Percentiles rank a stretch among this genome's conserved stretches.
Evolutionary conservation across 1,140 invertebrate species (phyloP).

Genomic region (Brachionus paranguensis): DNA sequence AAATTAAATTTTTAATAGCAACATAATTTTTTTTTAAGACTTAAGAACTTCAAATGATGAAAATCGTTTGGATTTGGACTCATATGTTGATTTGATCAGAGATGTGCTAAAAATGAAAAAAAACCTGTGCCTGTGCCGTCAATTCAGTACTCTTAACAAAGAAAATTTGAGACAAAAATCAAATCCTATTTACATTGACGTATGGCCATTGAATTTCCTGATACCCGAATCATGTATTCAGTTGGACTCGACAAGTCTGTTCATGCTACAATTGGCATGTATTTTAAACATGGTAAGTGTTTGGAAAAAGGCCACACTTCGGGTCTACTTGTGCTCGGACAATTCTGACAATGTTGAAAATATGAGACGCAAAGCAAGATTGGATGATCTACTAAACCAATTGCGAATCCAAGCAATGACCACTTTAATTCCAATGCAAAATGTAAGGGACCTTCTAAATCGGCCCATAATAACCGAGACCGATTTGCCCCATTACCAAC

Average conservation of each 20-base stretch:
- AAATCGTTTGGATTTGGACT: slow-evolving; percentile 53
- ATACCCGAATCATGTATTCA: slow-evolving; percentile 49
- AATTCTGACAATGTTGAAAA: slow-evolving; percentile 1
- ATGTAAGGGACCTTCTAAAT: slow-evolving; percentile 18
- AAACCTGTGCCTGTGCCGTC: slow-evolving; percentile 66
- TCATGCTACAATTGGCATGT: slow-evolving; percentile 91
- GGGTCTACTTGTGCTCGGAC: slow-evolving; percentile 62
- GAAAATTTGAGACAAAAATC: slow-evolving; percentile 49
- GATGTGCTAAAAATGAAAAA: slow-evolving; percentile 82
- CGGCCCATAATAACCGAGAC: background rate
- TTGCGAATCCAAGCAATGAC: slow-evolving; percentile 31
- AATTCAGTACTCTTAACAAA: slow-evolving; percentile 29
- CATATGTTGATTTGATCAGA: slow-evolving; percentile 82
- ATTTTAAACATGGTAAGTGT: slow-evolving; percentile 76
- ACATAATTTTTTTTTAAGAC: background rate
- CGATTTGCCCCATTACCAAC: background rate
- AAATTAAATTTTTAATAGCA: too few relatives aligned
- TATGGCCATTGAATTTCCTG: slow-evolving; percentile 71
- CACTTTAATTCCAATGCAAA: background rate
- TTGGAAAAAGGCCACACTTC: slow-evolving; percentile 62
- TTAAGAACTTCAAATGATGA: slow-evolving; percentile 36
- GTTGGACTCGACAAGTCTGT: slow-evolving; percentile 70
- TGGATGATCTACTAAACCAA: slow-evolving; percentile 31
- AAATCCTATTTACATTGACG: slow-evolving; percentile 73
- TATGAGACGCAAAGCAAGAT: background rate